Base-by-base conservation (phyloP, 2,888 invertebrate genomes). In the Brachyptera risi region DNA sequence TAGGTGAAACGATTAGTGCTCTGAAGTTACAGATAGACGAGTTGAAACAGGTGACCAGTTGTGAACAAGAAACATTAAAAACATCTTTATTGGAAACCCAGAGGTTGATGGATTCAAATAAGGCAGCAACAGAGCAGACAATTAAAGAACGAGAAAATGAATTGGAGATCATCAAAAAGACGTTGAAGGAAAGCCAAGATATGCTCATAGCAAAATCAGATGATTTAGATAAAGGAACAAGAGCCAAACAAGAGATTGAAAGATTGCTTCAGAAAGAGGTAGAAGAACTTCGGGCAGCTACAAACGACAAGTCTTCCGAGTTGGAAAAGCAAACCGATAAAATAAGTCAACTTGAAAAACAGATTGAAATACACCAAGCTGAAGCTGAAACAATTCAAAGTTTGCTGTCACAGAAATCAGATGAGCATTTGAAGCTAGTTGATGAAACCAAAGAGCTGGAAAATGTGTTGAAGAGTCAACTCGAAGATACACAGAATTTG, bases 31-130 rank as follows among this genome's bases (percentile, higher is more conserved):
- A 80, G 72, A 73, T 80, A 23, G 79, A 79, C 21, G 79, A 80
- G 71, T 70, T 79, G 24, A 79, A 77, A 74, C 78, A 78, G 78
- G 79, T 80, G 73, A 42, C 65, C 23, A 40, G 38, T 24, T 56
- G 26, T 0, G 64, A 65, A 57, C 50, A 63, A 40, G 62, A 64
- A 19, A 51, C 54, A n/a, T 58, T 64, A 9, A 70, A 74, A 64
- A 73, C 74, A 50, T 70, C 75, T 63, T 70, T 63, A 47, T 63
- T 54, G 19, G 65, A 51, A 40, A 15, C 27, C 57, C 65, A 64
- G 49, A 63, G 64, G 24, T 17, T 57, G 15, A 38, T 64, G 2
- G 60, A 67, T 44, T 47, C 61, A 5, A 58, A 64, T 9, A 37
- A 57, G 7, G 56, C 57, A 23, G 63, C 63, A 57, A 11, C 51